Conservation (phyloP, 2,113 vertebrate genomes). For the Chionis minor region DNA sequence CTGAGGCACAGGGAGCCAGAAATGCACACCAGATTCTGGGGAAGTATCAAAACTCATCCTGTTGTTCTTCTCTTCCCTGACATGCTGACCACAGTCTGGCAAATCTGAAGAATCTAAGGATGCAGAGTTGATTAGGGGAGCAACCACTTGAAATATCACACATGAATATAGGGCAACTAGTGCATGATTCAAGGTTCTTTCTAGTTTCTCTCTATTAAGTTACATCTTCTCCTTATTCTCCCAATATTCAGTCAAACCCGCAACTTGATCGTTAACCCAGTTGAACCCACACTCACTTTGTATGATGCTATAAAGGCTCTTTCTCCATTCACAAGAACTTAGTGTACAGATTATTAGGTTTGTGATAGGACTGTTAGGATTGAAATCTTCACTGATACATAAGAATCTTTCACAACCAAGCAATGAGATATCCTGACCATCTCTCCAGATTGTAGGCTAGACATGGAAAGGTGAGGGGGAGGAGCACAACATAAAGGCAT, state of each 20-base stretch:
- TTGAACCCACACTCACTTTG: neutral
- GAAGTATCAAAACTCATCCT: neutral
- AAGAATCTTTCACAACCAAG: neutral
- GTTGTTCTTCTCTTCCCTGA: neutral
- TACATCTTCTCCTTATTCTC: neutral
- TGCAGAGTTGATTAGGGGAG: neutral
- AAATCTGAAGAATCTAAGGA: neutral
- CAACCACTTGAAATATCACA: neutral
- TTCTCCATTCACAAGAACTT: neutral
- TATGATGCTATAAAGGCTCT: neutral
- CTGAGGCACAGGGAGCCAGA: neutral
- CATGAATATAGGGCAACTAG: neutral
- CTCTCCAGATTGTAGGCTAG: neutral
- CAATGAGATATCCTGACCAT: neutral
- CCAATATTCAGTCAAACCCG: neutral
- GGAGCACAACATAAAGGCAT: accelerated
- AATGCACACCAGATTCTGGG: neutral
- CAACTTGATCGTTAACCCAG: conserved; percentile 1
- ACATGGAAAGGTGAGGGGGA: neutral
- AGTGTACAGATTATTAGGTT: neutral
- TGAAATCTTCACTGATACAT: neutral
- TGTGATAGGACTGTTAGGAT: neutral
- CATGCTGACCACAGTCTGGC: neutral
- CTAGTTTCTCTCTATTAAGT: neutral
- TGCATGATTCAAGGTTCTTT: neutral